These are phyloP conservation scores for Physella acuta DNA, from an alignment of 1,140 invertebrate genomes.

Conservation along the genomic window DNA sequence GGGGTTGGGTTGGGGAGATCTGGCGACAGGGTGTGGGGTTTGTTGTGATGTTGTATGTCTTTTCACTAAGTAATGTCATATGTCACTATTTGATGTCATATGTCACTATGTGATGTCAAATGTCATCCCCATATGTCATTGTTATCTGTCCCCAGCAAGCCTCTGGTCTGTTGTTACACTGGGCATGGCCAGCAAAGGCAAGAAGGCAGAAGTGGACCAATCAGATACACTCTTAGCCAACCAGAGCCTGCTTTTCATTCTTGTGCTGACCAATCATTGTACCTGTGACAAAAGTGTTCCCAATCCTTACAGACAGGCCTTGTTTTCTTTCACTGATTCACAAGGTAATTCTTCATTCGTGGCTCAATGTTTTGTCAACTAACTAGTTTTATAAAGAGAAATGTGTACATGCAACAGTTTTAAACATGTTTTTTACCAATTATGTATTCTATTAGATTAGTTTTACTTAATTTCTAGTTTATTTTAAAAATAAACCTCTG, in stretches of 20 bases:
- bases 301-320: conserved; percentile 78
- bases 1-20: no score
- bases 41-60: no score
- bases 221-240: conserved; percentile 72
- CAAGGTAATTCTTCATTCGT: conserved; percentile 61
- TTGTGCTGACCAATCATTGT: conserved; percentile 90
- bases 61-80: no score
- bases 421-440: no score
- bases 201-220: conserved; percentile 61
- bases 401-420: not conserved
- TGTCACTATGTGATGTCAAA: no score
- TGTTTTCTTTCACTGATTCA: conserved; percentile 78
- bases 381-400: not conserved
- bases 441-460: not conserved
- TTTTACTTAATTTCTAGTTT: no score
- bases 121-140: no score
- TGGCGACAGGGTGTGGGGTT: no score
- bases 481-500: no score
- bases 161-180: conserved; percentile 78
- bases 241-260: conserved; percentile 82
- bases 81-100: no score
- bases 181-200: conserved; percentile 63
- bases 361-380: not conserved
- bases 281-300: conserved; percentile 61
- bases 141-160: no score